phyloP scores from a whole-genome alignment of 2,888 invertebrate species.

The Prenolepis imparis region DNA sequence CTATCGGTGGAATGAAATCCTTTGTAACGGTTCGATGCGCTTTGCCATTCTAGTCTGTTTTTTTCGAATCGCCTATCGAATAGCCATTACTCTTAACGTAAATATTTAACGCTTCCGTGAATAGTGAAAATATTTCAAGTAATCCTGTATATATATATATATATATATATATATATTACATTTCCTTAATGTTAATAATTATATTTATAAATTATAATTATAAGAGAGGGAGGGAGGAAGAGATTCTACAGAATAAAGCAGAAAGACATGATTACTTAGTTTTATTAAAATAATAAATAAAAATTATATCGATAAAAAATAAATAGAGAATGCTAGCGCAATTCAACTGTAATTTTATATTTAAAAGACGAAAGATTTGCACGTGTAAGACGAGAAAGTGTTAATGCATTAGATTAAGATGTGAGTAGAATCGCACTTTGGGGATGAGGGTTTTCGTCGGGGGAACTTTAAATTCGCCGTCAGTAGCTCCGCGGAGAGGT shows the following conservation, averaged over 20 bases:
- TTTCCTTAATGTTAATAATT: neutral
- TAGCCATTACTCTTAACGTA: constrained; percentile 4
- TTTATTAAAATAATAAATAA: neutral
- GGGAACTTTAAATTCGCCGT: constrained; percentile 72
- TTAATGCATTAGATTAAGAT: constrained; percentile 29
- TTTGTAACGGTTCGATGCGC: constrained; percentile 36
- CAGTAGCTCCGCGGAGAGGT: constrained; percentile 67
- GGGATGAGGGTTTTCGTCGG: constrained; percentile 56
- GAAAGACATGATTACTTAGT: neutral
- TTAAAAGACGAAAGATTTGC: neutral
- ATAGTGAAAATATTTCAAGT: neutral
- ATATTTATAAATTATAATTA: neutral
- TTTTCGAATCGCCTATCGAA: constrained; percentile 46
- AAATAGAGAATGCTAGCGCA: neutral
- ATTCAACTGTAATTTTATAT: neutral
- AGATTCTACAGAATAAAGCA: neutral
- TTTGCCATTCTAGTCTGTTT: constrained; percentile 21
- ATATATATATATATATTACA: too few species aligned
- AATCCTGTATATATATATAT: neutral
- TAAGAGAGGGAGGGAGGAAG: neutral
- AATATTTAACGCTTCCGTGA: constrained; percentile 20
- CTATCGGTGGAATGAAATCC: constrained; percentile 64
- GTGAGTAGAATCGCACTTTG: constrained; percentile 22
- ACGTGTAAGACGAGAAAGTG: neutral
- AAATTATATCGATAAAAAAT: neutral